Conservation (phyloP, 2,113 vertebrate species). For the Psephotus haematonotus region DNA sequence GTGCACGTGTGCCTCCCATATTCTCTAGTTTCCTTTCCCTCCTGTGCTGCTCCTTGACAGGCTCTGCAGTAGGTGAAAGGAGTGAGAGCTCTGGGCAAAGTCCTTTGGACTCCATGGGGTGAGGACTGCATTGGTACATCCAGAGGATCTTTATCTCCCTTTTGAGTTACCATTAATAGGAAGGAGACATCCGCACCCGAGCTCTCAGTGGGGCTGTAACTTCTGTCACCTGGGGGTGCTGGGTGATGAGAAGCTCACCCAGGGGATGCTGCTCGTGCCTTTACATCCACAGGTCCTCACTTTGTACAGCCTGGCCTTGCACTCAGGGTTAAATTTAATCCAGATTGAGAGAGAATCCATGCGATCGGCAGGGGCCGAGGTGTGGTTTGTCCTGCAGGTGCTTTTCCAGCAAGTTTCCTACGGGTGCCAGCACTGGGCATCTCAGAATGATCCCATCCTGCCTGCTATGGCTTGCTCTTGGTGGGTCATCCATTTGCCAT, state of each 20-base stretch:
- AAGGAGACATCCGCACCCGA: background rate
- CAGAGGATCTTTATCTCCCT: background rate
- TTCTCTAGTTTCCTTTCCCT: conserved; percentile 15
- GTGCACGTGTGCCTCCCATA: conserved; percentile 5
- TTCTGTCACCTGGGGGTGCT: background rate
- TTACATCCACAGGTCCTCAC: fast-evolving
- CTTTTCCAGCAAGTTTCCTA: background rate
- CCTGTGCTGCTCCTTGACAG: background rate
- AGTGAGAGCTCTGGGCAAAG: background rate
- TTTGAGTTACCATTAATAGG: background rate
- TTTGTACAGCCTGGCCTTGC: fast-evolving
- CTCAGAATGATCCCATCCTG: background rate
- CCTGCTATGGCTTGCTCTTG: background rate
- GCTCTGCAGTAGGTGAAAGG: background rate
- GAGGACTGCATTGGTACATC: background rate
- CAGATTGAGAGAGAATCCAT: background rate
- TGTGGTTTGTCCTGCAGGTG: background rate
- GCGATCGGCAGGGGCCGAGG: background rate
- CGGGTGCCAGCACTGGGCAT: too few species aligned
- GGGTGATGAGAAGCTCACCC: background rate
- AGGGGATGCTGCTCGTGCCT: background rate
- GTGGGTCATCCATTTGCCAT: fast-evolving
- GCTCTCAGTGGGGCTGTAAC: background rate
- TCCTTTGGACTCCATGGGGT: background rate
- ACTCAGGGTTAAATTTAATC: background rate